Conservation (phyloP, 2,797 vertebrate genomes). For the Poeciliopsis turneri region DNA sequence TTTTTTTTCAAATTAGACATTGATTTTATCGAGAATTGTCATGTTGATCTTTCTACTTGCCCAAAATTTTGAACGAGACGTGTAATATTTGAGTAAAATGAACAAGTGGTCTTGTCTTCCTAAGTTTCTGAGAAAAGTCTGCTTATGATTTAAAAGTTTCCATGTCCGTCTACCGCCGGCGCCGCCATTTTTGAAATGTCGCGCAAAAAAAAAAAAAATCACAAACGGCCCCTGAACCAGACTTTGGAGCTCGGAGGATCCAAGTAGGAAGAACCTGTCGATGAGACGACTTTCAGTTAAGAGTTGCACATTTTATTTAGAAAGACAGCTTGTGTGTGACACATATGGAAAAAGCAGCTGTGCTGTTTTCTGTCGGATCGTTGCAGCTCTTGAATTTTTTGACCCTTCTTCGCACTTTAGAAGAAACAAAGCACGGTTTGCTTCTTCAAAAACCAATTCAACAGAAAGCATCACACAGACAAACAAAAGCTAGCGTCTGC, state of each 20-base stretch:
- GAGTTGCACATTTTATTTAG: no score
- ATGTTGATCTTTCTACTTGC: not conserved
- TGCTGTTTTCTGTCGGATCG: no score
- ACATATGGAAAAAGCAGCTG: no score
- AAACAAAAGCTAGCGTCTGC: not conserved
- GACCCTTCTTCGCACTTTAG: no score
- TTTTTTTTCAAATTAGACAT: no score
- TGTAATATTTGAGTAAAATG: not conserved
- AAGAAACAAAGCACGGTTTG: not conserved
- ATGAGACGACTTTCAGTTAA: no score
- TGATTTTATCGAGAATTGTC: not conserved
- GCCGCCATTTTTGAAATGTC: not conserved
- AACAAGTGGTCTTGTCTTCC: not conserved
- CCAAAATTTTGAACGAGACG: not conserved
- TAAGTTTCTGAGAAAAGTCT: no score
- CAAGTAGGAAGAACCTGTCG: not conserved
- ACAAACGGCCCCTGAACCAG: not conserved
- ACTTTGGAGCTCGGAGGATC: not conserved
- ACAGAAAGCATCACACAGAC: not conserved
- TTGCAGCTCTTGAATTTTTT: no score
- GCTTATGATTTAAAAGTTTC: not conserved
- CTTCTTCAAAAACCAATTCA: not conserved
- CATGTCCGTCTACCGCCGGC: no score
- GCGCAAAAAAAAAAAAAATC: no score
- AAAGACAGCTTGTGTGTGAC: no score